phyloP scores from a whole-genome alignment of 2,888 invertebrate species.

The Eupithecia abbreviata region DNA sequence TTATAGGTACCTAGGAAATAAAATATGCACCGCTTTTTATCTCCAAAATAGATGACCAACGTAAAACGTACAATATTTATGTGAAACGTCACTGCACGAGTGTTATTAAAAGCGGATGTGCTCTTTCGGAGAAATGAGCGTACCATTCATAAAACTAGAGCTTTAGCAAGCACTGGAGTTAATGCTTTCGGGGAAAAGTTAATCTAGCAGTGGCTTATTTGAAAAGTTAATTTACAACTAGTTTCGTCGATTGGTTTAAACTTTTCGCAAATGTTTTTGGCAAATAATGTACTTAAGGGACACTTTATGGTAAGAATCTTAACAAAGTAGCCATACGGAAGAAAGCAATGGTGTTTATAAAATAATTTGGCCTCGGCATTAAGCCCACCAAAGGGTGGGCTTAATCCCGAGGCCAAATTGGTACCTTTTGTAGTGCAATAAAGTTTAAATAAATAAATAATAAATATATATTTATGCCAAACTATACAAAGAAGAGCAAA shows the following conservation, averaged over 20 bases:
- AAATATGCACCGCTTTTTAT: neutral
- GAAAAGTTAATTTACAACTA: neutral
- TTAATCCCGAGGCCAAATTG: no score
- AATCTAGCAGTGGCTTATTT: neutral
- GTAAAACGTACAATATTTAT: neutral
- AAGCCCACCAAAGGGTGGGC: no score
- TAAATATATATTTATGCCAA: no score
- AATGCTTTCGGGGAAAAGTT: neutral
- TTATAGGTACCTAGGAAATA: neutral
- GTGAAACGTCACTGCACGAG: slow-evolving; percentile 3
- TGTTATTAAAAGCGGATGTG: slow-evolving; percentile 16
- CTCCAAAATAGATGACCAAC: neutral
- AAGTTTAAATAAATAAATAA: no score
- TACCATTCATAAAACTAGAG: slow-evolving; percentile 6
- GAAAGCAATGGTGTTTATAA: neutral
- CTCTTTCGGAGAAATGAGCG: slow-evolving; percentile 6
- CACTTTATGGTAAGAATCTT: neutral
- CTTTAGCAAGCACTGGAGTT: neutral
- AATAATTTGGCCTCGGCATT: no score
- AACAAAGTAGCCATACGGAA: no score
- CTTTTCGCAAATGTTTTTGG: neutral
- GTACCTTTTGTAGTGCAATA: no score
- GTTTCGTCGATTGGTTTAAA: neutral
- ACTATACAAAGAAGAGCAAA: no score
- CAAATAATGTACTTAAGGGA: neutral